Base-by-base conservation (phyloP, 2,888 invertebrate genomes). In the Darwinula stevensoni region DNA sequence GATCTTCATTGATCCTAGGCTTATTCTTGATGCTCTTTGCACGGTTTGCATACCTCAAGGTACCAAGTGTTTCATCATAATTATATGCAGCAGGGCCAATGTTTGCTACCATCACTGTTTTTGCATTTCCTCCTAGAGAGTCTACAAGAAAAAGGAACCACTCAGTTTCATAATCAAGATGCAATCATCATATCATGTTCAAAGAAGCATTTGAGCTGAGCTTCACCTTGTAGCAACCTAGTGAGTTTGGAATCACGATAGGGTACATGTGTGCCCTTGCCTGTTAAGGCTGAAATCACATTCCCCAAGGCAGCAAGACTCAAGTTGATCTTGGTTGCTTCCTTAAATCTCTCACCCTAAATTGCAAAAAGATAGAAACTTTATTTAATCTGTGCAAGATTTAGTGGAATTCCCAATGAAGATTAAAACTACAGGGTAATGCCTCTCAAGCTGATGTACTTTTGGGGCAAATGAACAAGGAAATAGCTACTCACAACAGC, bases 11-110 rank as follows among this genome's bases (percentile, higher is more conserved):
- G 47, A 94, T 80, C 41, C 80, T 70, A 14, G 97, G 94, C 52
- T 84, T 80, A 56, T 97, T 97, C 61, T 91, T 88, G 44, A 97
- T 97, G 41, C 84, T 84, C 58, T 97, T 97, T 11, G 97, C 97
- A 29, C 94, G 61, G 49, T 80, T 84, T 3, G 94, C 84, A 54
- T 97, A 91, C 17, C 88, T 62, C 38, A 94, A 57, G n/a, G 94
- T 94, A 17, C 84, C 84, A 42, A 91, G 57, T 3, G 86, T 84
- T 56, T 94, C 97, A 45, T 97, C 97, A 54, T 80, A 91, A 57
- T 97, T 97, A 55, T 80, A 86, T 41, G 72, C 72, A 14, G 94
- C 91, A 16, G 97, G 97, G 1, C 94, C 94, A 45, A 99, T 74
- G 52, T 91, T 94, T 6, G 97, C 97, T 33, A 99, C 80, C 94